A percentile compares a stretch with the other conserved stretches of the same genome.
Conservation (phyloP, 2,113 vertebrate genomes). For the Xenopus tropicalis region UCB_Xtro_10.0 CM004444.2:87234001-87234500, state of each 20-base stretch:
- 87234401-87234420: no score
- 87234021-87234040: slow-evolving; percentile 44
- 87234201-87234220: background rate
- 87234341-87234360: no score
- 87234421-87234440: no score
- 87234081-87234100: slow-evolving; percentile 40
- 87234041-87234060: slow-evolving; percentile 44
- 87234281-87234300: no score
- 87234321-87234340: no score
- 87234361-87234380: no score
- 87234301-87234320: no score
- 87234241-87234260: background rate
- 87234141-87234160: slow-evolving; percentile 10
- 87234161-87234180: slow-evolving; percentile 24
- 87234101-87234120: slow-evolving; percentile 33
- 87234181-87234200: background rate
- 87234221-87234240: background rate
- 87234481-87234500: no score
- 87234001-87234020: slow-evolving; percentile 38
- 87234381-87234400: no score
- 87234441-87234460: no score
- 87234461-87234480: no score
- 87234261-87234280: no score
- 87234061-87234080: slow-evolving; percentile 46
- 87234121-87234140: slow-evolving; percentile 29